Conservation (phyloP, 1,140 invertebrate genomes). For the Protaetia brevitarsis region DNA sequence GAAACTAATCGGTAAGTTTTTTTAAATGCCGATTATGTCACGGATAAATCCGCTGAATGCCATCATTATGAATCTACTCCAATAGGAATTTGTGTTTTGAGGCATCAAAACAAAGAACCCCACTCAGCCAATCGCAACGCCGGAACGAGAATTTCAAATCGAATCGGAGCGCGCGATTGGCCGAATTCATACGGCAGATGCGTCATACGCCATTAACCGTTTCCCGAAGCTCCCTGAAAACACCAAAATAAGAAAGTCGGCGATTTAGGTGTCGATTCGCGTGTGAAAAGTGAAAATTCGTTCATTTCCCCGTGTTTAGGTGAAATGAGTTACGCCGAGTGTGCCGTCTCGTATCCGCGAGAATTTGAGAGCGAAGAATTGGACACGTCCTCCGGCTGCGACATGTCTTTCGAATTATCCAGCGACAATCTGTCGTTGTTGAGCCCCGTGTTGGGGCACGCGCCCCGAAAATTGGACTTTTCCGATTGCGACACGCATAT, state of each 20-base stretch:
- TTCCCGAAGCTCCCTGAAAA: slow-evolving; percentile 2
- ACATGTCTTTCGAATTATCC: slow-evolving; percentile 42
- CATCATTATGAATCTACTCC: not conserved
- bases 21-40: no score
- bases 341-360: not conserved
- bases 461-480: slow-evolving; percentile 34
- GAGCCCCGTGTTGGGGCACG: slow-evolving; percentile 21
- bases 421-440: slow-evolving; percentile 31
- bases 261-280: not conserved
- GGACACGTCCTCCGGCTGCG: slow-evolving; percentile 25
- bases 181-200: slow-evolving; percentile 15
- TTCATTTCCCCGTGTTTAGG: not conserved
- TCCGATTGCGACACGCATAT: slow-evolving; percentile 12
- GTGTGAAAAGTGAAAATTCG: not conserved
- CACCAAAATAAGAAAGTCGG: no score
- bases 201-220: slow-evolving; percentile 20
- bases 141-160: not conserved
- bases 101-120: not conserved
- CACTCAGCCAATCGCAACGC: not conserved
- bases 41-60: no score
- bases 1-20: no score
- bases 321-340: slow-evolving; percentile 10
- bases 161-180: not conserved
- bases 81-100: not conserved
- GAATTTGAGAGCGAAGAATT: slow-evolving; percentile 31